A percentile compares a stretch with the other conserved stretches of the same genome.
These are phyloP conservation scores for Apeltes quadracus DNA, from an alignment of 2,113 vertebrate species.

Conservation along the genomic window DNA sequence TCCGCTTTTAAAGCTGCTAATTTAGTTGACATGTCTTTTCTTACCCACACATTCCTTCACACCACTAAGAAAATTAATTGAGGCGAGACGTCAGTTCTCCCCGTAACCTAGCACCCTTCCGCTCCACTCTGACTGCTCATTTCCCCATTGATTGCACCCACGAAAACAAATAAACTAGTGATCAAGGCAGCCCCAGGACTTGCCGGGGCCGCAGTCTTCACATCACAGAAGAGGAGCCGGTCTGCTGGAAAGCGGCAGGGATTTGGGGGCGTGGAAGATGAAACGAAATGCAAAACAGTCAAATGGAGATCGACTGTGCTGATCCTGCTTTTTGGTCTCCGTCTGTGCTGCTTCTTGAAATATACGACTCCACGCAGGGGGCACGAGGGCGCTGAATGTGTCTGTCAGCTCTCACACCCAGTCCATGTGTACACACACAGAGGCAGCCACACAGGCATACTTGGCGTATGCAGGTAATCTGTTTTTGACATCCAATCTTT, in stretches of 20 bases:
- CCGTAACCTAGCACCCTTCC: background rate
- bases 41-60: constrained; percentile 5
- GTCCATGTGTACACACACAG: constrained; percentile 8
- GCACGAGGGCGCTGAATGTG: background rate
- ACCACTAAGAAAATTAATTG: background rate
- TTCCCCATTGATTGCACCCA: constrained; percentile 25
- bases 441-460: background rate
- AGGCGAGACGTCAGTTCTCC: background rate
- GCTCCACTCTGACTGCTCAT: constrained; percentile 6
- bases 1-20: constrained; percentile 7
- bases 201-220: constrained; percentile 53
- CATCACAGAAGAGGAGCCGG: constrained; percentile 54
- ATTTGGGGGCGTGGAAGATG: constrained; percentile 52
- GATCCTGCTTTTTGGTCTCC: constrained; percentile 71
- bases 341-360: constrained; percentile 28
- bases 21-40: constrained; percentile 4
- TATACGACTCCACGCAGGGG: constrained; percentile 19
- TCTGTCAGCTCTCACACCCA: constrained; percentile 3
- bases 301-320: constrained; percentile 66
- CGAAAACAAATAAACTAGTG: constrained; percentile 48
- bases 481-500: constrained; percentile 5
- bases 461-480: constrained; percentile 7
- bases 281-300: constrained; percentile 72
- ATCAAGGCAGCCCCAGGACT: constrained; percentile 60
- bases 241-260: constrained; percentile 28